phyloP scores from a whole-genome alignment of 2,113 vertebrate genomes.

The Macaca nemestrina region DNA sequence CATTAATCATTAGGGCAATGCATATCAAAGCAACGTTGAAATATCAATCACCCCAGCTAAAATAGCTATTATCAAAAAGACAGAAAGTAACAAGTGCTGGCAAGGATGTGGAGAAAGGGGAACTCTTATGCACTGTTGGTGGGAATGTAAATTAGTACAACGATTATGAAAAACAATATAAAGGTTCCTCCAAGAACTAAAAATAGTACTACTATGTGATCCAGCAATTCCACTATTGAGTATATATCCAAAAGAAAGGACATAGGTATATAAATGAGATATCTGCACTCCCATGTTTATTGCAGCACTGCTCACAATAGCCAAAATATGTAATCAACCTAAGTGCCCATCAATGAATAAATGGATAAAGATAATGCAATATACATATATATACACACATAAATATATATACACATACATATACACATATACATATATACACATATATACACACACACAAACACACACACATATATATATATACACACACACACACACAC shows the following conservation, averaged over 20 bases:
- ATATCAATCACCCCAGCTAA: neutral
- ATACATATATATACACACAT: neutral
- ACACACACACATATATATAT: fast-evolving
- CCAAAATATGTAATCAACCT: neutral
- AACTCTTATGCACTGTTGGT: neutral
- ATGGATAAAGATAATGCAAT: neutral
- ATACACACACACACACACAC: no score
- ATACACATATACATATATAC: fast-evolving
- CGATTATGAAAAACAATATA: neutral
- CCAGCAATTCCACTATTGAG: neutral
- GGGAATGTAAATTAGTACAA: neutral
- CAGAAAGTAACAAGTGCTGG: neutral
- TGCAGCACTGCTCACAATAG: neutral
- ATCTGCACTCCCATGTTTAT: neutral
- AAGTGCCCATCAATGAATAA: neutral
- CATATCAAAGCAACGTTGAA: neutral
- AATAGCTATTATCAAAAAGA: neutral
- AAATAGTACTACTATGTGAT: neutral
- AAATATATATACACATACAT: no score
- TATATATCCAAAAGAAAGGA: neutral
- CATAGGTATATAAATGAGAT: neutral
- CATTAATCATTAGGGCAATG: neutral
- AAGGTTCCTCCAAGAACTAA: neutral
- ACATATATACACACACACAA: fast-evolving
- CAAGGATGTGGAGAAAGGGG: neutral